These are phyloP conservation scores for Steinernema khuongi DNA, from an alignment of 1,140 invertebrate species.

Conservation along the genomic window DNA sequence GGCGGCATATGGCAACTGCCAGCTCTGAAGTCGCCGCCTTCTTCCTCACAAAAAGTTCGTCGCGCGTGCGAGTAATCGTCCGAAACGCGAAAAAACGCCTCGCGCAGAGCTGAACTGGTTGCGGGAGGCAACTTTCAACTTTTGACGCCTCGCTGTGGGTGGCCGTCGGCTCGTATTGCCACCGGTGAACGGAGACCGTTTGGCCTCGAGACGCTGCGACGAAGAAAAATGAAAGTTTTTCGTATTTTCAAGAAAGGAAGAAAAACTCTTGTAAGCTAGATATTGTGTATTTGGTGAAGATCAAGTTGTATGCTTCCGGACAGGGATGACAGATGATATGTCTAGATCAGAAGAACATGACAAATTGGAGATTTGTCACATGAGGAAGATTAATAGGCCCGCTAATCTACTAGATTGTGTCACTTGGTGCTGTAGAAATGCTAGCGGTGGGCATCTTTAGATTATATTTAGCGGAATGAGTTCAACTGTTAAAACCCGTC, in stretches of 20 bases:
- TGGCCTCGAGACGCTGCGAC: neutral
- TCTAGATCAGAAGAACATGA: too few species aligned
- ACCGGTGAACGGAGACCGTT: neutral
- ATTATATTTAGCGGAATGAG: too few species aligned
- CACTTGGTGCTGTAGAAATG: too few species aligned
- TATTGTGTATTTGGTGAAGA: too few species aligned
- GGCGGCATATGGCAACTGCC: conserved; percentile 10
- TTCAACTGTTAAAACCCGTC: too few species aligned
- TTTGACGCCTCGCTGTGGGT: conserved; percentile 4
- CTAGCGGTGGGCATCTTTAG: too few species aligned
- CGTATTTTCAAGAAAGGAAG: neutral
- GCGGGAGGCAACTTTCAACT: conserved; percentile 3
- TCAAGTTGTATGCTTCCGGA: too few species aligned
- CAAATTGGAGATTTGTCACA: too few species aligned
- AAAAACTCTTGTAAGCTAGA: too few species aligned
- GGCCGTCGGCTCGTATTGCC: conserved; percentile 3
- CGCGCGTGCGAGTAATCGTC: neutral
- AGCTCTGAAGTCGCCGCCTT: neutral
- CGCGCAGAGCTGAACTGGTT: neutral
- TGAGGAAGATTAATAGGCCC: too few species aligned
- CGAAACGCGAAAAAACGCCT: conserved; percentile 6
- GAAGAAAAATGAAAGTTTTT: neutral
- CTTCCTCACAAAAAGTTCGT: conserved; percentile 6
- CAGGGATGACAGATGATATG: too few species aligned
- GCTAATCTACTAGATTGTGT: too few species aligned